Evolutionary conservation across 2,888 invertebrate genomes (phyloP).

Genomic region (Drosophila formosana): DNA sequence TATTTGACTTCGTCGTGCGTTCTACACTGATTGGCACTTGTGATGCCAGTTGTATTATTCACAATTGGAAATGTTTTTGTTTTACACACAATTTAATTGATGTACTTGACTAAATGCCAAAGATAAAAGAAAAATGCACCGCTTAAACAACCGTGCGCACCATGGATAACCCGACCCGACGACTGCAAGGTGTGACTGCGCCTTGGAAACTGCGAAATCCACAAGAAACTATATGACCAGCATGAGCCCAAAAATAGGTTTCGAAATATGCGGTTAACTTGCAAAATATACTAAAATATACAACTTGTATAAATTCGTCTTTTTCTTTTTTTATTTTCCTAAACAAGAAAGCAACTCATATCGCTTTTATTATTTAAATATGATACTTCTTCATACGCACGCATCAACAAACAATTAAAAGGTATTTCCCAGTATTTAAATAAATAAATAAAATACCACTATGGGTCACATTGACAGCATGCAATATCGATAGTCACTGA

Average conservation of each 20-base stretch:
- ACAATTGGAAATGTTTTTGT: conserved; percentile 3
- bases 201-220: conserved; percentile 20
- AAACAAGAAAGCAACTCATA: no score
- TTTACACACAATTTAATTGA: conserved; percentile 32
- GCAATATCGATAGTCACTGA: not conserved
- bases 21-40: not conserved
- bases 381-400: no score
- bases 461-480: not conserved
- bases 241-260: not conserved
- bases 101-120: conserved; percentile 39
- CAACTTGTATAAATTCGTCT: not conserved
- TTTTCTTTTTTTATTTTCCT: no score
- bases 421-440: no score
- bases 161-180: conserved; percentile 50
- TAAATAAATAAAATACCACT: not conserved
- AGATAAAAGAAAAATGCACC: conserved; percentile 46
- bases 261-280: not conserved
- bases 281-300: not conserved
- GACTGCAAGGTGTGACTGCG: conserved; percentile 45
- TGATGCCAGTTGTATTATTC: not conserved
- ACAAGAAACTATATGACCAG: conserved; percentile 13
- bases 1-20: not conserved
- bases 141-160: conserved; percentile 41
- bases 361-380: no score
- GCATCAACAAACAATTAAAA: no score